Percentiles rank a stretch among this genome's conserved stretches.
phyloP scores from a whole-genome alignment of 2,888 invertebrate species.

The Hyposoter didymator region DNA sequence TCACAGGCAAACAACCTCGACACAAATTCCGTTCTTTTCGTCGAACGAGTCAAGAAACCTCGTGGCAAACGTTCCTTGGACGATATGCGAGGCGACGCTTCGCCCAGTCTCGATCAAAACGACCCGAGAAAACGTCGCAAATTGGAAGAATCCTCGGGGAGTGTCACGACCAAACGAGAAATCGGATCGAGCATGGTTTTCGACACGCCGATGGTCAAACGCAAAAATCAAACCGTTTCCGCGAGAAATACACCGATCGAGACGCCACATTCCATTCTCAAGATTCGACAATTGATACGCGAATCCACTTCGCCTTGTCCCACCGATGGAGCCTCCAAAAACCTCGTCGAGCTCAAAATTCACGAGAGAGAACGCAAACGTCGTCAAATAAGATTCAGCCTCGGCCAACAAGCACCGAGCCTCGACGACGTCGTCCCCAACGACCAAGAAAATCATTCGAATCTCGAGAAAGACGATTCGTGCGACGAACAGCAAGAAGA shows the following conservation, averaged over 20 bases:
- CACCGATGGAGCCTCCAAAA: background rate
- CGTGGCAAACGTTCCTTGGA: conserved; percentile 75
- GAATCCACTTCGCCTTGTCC: conserved; percentile 74
- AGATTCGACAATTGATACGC: conserved; percentile 79
- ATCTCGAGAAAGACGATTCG: conserved; percentile 49
- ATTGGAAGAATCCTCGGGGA: conserved; percentile 12
- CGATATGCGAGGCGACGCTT: conserved; percentile 68
- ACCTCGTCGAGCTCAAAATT: conserved; percentile 55
- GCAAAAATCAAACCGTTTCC: conserved; percentile 71
- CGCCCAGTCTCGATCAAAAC: conserved; percentile 32
- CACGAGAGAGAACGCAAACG: conserved; percentile 68
- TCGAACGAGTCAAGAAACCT: conserved; percentile 65
- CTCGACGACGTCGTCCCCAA: conserved; percentile 43
- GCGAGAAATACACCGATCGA: conserved; percentile 62
- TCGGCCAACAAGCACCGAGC: conserved; percentile 67
- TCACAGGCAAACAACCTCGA: conserved; percentile 64
- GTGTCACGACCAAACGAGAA: conserved; percentile 41
- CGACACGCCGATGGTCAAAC: conserved; percentile 80
- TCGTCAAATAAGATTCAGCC: conserved; percentile 81
- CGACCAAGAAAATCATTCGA: conserved; percentile 47
- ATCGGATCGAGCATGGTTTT: conserved; percentile 71
- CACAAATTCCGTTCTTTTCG: conserved; percentile 75
- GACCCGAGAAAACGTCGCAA: conserved; percentile 65
- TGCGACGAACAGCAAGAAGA: conserved; percentile 52
- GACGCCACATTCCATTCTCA: conserved; percentile 82